Conservation (phyloP, 2,113 vertebrate species). For the Podocnemis expansa region DNA sequence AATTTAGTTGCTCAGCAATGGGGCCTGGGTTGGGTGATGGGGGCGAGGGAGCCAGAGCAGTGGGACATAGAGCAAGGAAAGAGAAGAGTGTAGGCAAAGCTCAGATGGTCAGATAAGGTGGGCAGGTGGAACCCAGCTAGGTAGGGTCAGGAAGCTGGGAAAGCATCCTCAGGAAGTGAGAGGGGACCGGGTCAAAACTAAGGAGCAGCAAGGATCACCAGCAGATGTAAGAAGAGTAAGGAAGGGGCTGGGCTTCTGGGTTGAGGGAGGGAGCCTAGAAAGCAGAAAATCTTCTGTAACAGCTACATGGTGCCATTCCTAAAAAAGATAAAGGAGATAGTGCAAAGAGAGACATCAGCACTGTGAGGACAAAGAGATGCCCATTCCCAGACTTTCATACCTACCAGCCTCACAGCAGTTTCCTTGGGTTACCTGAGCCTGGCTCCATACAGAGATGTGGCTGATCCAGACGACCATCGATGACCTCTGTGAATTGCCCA, state of each 20-base stretch:
- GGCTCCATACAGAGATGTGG: neutral
- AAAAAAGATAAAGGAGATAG: neutral
- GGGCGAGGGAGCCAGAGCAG: neutral
- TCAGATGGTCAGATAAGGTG: neutral
- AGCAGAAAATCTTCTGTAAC: neutral
- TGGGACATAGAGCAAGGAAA: neutral
- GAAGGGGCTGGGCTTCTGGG: neutral
- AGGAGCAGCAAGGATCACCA: neutral
- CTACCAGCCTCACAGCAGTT: neutral
- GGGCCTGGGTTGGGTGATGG: neutral
- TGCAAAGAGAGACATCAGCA: neutral
- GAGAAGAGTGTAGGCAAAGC: neutral
- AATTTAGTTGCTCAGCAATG: neutral
- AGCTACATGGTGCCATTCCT: neutral
- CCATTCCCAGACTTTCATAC: neutral
- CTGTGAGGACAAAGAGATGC: neutral
- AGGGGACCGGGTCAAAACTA: neutral
- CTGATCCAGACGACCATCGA: neutral
- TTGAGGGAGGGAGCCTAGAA: neutral
- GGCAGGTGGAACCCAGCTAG: neutral
- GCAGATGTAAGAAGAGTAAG: neutral
- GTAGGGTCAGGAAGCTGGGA: neutral
- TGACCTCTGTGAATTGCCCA: neutral
- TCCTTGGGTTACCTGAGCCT: neutral
- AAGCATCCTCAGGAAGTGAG: neutral